Evolutionary conservation across 2,888 invertebrate species (phyloP), one percentile per base, ranked within the genome.

Genomic region (Clistopyga incitator): DNA sequence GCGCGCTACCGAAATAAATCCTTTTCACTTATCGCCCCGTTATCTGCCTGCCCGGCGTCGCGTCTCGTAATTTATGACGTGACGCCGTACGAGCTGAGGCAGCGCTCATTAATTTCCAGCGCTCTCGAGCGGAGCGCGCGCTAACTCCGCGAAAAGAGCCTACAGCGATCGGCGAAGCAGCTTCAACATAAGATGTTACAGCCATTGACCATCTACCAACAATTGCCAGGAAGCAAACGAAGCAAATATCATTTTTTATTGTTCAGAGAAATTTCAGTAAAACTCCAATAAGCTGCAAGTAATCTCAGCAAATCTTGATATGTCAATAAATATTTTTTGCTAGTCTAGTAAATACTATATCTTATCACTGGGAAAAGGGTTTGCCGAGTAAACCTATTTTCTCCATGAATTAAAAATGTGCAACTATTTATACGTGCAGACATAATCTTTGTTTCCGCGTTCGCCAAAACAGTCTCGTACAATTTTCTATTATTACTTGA

Each of bases 1-100:
- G 56, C 50, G 42, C 54, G 67, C 81, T 84, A 84, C 84, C 84
- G 81, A 84, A 84, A 84, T 84, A 84, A 81, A 84, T 84, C 84
- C 84, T 84, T 84, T 84, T 84, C 84, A 84, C 84, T 84, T 84
- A 84, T 84, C 84, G 84, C 81, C 81, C 84, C 65, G 84, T 84
- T 84, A 84, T 84, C 84, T 84, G 56, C 75, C 78, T 76, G 78
- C 42, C 71, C 78, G 81, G 70, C 75, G 72, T 81, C 78, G 81
- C 84, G 78, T 84, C 78, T 77, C 65, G 81, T 84, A 67, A 84
- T 84, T 84, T 84, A 84, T 84, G 84, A 84, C 81, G 81, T 84
- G 84, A 84, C 81, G 78, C 64, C 78, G 71, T 75, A 75, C 78
- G 78, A 84, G 75, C 81, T 64, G 50, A 75, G 75, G 81, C 81